Evolutionary conservation across 2,888 invertebrate species (phyloP).

Genomic region (Bombyx huttoni): DNA sequence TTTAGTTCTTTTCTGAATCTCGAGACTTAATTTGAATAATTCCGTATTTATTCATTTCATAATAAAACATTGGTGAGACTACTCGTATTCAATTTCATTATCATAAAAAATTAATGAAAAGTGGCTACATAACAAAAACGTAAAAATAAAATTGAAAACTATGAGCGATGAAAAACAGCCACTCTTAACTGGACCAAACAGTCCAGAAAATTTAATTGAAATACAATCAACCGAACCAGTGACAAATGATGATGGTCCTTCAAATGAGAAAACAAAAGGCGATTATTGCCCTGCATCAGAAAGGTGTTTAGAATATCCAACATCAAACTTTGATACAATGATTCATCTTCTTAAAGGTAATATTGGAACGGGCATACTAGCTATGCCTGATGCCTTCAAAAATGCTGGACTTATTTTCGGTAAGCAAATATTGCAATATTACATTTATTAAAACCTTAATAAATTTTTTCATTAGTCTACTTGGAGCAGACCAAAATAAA

Average conservation of each 20-base stretch:
- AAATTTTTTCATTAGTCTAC: no score
- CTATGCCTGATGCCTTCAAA: conserved; percentile 95
- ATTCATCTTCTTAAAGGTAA: conserved; percentile 82
- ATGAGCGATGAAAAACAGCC: conserved; percentile 82
- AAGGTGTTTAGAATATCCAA: conserved; percentile 81
- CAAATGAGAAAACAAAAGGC: conserved; percentile 37
- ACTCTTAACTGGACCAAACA: conserved; percentile 64
- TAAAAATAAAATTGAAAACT: conserved; percentile 13
- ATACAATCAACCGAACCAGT: conserved; percentile 47
- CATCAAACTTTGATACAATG: conserved; percentile 84
- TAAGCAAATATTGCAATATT: conserved; percentile 20
- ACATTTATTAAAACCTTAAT: no score
- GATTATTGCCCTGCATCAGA: conserved; percentile 75
- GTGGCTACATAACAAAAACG: neutral
- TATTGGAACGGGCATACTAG: conserved; percentile 94
- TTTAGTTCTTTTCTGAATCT: no score
- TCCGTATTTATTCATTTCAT: neutral
- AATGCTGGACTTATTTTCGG: conserved; percentile 92
- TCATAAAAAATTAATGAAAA: neutral
- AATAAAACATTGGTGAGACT: neutral
- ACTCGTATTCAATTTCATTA: no score
- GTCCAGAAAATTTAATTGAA: conserved; percentile 37
- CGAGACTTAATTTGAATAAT: no score
- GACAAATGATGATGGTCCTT: conserved; percentile 27
- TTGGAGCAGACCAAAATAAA: no score